Evolutionary conservation across 2,888 invertebrate species (phyloP).

Genomic region (Calliphora vomitoria): DNA sequence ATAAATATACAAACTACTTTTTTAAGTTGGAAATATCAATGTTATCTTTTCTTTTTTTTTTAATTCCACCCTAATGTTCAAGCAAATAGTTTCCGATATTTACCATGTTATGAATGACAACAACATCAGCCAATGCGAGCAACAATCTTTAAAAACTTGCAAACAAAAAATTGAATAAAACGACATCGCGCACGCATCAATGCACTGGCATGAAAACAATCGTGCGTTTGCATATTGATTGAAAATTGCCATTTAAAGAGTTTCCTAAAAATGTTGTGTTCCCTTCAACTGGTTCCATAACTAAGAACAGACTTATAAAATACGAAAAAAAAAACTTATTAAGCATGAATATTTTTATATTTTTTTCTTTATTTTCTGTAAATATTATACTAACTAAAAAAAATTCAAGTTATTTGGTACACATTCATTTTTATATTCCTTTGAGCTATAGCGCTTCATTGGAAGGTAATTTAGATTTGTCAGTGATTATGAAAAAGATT

Average conservation of each 20-base stretch:
- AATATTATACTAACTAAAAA: not conserved
- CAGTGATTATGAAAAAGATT: not conserved
- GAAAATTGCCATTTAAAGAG: slow-evolving; percentile 60
- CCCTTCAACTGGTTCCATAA: not conserved
- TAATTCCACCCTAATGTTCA: not conserved
- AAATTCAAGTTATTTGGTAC: not conserved
- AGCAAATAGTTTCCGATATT: slow-evolving; percentile 9
- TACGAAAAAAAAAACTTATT: not conserved
- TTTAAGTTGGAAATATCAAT: no score
- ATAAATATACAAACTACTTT: no score
- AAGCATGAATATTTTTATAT: not conserved
- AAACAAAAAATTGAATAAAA: not conserved
- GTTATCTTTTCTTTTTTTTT: no score
- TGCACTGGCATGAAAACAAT: slow-evolving; percentile 58
- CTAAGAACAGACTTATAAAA: not conserved
- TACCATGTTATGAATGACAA: not conserved
- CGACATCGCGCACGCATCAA: slow-evolving; percentile 54
- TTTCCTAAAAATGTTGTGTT: slow-evolving; percentile 15
- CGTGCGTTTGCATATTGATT: slow-evolving; percentile 73
- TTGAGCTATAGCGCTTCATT: not conserved
- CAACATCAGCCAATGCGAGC: not conserved
- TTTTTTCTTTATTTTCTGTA: not conserved
- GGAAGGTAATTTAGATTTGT: not conserved
- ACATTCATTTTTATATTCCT: not conserved
- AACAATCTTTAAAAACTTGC: not conserved